Conservation (phyloP, 2,888 invertebrate genomes). For the Chrysotoxum bicinctum region DNA sequence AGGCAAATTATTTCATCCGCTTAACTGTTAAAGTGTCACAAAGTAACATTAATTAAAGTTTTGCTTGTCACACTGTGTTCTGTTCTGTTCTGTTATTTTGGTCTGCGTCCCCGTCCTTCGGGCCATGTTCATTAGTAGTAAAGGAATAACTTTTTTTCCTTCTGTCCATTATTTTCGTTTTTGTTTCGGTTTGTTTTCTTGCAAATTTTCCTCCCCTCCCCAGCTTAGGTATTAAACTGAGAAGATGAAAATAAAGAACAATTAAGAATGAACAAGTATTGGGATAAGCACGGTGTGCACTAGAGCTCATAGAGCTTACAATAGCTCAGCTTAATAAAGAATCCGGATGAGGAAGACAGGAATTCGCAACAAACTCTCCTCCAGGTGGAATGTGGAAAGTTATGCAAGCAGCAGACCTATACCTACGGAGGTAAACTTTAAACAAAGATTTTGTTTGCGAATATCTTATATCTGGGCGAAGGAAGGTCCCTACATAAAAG, state of each 20-base stretch:
- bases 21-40: slow-evolving; percentile 68
- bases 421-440: neutral
- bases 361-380: slow-evolving; percentile 37
- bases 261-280: slow-evolving; percentile 33
- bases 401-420: slow-evolving; percentile 21
- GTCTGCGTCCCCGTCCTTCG: slow-evolving; percentile 27
- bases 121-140: slow-evolving; percentile 43
- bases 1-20: slow-evolving; percentile 66
- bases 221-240: slow-evolving; percentile 16
- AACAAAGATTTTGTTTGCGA: slow-evolving; percentile 14
- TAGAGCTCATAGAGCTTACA: neutral
- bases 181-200: slow-evolving; percentile 16
- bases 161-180: slow-evolving; percentile 21
- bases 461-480: neutral
- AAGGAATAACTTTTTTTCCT: slow-evolving; percentile 10
- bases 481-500: neutral
- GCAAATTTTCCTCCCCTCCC: slow-evolving; percentile 21
- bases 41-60: slow-evolving; percentile 71
- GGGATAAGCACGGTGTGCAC: slow-evolving; percentile 19
- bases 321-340: slow-evolving; percentile 29
- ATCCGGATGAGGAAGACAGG: slow-evolving; percentile 12
- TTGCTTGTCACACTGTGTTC: slow-evolving; percentile 48
- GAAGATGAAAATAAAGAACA: slow-evolving; percentile 35
- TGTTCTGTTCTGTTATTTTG: slow-evolving; percentile 42
- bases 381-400: slow-evolving; percentile 38